Conservation (phyloP, 2,888 invertebrate genomes). For the Agrotis clavis region DNA sequence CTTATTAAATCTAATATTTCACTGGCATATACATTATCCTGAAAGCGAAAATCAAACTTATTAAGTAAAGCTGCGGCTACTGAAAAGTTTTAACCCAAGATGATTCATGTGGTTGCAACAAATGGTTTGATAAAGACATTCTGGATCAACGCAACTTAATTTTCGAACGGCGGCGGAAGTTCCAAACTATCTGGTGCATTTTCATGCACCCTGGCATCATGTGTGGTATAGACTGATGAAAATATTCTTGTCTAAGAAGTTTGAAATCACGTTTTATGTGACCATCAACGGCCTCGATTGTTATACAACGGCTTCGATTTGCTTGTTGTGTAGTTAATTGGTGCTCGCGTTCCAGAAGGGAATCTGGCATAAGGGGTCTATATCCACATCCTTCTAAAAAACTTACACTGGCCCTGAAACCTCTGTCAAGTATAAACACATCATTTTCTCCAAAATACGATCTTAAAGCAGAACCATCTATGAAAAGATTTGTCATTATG, state of each 20-base stretch:
- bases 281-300: not conserved
- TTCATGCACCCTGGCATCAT: not conserved
- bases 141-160: too few species aligned
- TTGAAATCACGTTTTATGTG: constrained; percentile 5
- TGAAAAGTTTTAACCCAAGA: not conserved
- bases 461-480: not conserved
- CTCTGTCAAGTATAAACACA: constrained; percentile 3
- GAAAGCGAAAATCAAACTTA: constrained; percentile 3
- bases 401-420: not conserved
- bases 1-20: not conserved
- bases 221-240: constrained; percentile 12
- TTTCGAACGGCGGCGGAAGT: too few species aligned
- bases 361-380: constrained; percentile 1
- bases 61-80: constrained; percentile 1
- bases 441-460: not conserved
- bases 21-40: not conserved
- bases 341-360: not conserved
- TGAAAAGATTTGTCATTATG: not conserved
- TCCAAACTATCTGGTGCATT: too few species aligned
- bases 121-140: too few species aligned
- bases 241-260: constrained; percentile 7
- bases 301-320: not conserved
- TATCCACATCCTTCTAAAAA: not conserved
- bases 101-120: too few species aligned
- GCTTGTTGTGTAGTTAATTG: not conserved